Conservation (phyloP, 1,140 invertebrate genomes). For the Psix sp. region DNA sequence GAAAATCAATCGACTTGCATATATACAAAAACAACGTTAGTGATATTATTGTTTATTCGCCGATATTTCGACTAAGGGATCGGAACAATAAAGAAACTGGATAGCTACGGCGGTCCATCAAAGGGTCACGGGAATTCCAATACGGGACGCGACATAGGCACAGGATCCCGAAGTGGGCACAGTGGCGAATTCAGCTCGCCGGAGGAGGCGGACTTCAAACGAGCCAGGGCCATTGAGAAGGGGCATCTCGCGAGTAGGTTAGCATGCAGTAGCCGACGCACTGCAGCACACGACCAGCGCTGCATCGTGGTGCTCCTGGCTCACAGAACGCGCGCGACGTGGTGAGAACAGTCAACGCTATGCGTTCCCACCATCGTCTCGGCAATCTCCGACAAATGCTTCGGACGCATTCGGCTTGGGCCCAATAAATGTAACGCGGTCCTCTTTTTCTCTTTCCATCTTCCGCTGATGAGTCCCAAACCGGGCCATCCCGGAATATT, state of each 20-base stretch:
- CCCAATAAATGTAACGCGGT: conserved; percentile 56
- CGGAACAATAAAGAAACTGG: conserved; percentile 19
- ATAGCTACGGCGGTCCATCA: conserved; percentile 41
- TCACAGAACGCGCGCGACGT: conserved; percentile 64
- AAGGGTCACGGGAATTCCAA: conserved; percentile 57
- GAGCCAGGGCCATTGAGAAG: conserved; percentile 40
- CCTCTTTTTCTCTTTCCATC: conserved; percentile 55
- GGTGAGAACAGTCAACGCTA: conserved; percentile 76
- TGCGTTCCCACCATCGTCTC: conserved; percentile 76
- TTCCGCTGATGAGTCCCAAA: conserved; percentile 52
- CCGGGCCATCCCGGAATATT: conserved; percentile 37
- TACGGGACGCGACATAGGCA: conserved; percentile 45
- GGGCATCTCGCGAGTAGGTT: conserved; percentile 56
- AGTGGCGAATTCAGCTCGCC: conserved; percentile 49
- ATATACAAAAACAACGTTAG: conserved; percentile 31
- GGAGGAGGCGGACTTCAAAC: conserved; percentile 49
- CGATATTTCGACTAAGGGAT: conserved; percentile 22
- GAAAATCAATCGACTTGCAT: too few relatives aligned
- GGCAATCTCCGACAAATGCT: conserved; percentile 68
- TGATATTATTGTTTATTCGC: conserved; percentile 38
- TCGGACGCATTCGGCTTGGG: conserved; percentile 64
- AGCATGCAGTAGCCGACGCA: conserved; percentile 53
- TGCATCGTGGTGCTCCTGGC: conserved; percentile 61
- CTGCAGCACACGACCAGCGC: conserved; percentile 57
- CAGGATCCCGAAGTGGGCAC: conserved; percentile 49